These are phyloP conservation scores for Mythimna pallens DNA, from an alignment of 2,888 invertebrate genomes.

Conservation along the genomic window DNA sequence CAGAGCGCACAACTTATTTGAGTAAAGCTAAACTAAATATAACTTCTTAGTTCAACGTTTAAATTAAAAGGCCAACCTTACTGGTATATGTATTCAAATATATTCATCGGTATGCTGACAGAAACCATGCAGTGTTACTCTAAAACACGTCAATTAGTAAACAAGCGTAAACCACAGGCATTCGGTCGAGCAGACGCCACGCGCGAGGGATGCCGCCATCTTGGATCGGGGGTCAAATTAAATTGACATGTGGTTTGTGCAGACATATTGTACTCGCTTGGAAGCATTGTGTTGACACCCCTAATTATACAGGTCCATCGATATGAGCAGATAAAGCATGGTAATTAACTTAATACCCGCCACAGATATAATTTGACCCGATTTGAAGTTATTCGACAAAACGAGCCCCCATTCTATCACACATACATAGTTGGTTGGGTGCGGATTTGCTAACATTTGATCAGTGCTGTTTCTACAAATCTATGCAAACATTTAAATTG, in stretches of 20 bases:
- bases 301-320: slow-evolving; percentile 87
- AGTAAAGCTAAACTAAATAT: slow-evolving; percentile 33
- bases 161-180: slow-evolving; percentile 84
- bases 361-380: slow-evolving; percentile 75
- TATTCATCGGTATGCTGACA: slow-evolving; percentile 75
- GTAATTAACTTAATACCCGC: slow-evolving; percentile 85
- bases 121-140: slow-evolving; percentile 81
- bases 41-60: slow-evolving; percentile 35
- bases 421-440: slow-evolving; percentile 22
- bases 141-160: slow-evolving; percentile 87
- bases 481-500: slow-evolving; percentile 30
- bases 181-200: slow-evolving; percentile 77
- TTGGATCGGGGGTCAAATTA: slow-evolving; percentile 89
- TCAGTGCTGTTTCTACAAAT: slow-evolving; percentile 18
- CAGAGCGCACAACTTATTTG: slow-evolving; percentile 28
- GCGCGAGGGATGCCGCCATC: slow-evolving; percentile 85
- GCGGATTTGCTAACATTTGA: slow-evolving; percentile 27
- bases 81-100: slow-evolving; percentile 67
- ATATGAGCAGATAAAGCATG: slow-evolving; percentile 84
- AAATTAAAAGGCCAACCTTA: slow-evolving; percentile 52
- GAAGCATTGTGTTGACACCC: slow-evolving; percentile 87
- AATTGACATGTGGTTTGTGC: slow-evolving; percentile 89
- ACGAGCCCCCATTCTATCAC: slow-evolving; percentile 65
- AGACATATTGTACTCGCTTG: slow-evolving; percentile 85
- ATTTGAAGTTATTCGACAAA: slow-evolving; percentile 73